These are phyloP conservation scores for Amblyraja radiata DNA, from an alignment of 2,797 vertebrate species.

Conservation along the genomic window DNA sequence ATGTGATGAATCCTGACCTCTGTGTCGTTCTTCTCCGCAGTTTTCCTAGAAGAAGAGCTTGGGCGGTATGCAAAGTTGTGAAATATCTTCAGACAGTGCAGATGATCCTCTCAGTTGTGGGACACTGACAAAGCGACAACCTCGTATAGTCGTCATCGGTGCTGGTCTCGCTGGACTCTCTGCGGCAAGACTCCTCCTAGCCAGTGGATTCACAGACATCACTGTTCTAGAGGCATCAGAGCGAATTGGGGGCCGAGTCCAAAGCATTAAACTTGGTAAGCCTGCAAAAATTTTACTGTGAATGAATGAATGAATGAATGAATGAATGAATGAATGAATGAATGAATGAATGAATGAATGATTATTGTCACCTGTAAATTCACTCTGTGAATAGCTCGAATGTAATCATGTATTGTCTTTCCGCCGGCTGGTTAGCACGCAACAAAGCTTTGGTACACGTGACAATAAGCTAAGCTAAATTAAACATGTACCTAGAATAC, in stretches of 20 bases:
- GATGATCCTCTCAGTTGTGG: slow-evolving; percentile 98
- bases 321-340: no score
- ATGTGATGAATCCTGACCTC: background rate
- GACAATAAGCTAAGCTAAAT: no score
- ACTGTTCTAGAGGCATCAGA: slow-evolving; percentile 90
- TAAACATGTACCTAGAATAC: no score
- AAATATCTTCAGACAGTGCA: slow-evolving; percentile 98
- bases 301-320: no score
- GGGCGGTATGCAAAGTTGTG: slow-evolving; percentile 99
- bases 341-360: no score
- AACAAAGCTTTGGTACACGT: no score
- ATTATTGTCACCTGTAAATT: no score
- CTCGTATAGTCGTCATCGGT: slow-evolving; percentile 95
- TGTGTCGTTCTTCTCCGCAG: slow-evolving; percentile 50
- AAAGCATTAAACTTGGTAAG: slow-evolving; percentile 86
- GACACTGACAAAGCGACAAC: slow-evolving; percentile 82
- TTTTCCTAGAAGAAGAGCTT: slow-evolving; percentile 85
- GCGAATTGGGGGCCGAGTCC: slow-evolving; percentile 87
- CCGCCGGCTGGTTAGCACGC: no score
- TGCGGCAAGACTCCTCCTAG: slow-evolving; percentile 81
- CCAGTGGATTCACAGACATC: slow-evolving; percentile 91
- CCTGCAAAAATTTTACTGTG: background rate
- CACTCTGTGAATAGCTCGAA: no score
- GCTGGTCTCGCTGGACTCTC: slow-evolving; percentile 93
- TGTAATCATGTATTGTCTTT: no score